Evolutionary conservation across 2,113 vertebrate genomes (phyloP).

Genomic region (Piprites chloris): DNA sequence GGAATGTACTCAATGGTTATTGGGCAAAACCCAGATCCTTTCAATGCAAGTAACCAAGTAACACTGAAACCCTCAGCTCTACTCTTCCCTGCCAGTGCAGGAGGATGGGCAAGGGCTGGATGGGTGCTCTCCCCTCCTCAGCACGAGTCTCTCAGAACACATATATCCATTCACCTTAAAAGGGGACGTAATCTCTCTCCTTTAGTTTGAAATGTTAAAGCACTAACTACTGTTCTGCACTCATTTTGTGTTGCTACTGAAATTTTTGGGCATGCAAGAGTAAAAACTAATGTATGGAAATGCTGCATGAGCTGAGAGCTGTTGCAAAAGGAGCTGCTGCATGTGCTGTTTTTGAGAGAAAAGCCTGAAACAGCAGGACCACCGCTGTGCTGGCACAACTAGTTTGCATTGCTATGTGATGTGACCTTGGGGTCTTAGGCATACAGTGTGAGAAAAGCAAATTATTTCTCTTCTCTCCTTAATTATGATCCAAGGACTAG

Average conservation of each 20-base stretch:
- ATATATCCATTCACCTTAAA: not conserved
- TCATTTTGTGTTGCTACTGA: not conserved
- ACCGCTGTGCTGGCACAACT: not conserved
- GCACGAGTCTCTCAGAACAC: not conserved
- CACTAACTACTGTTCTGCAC: not conserved
- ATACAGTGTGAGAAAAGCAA: not conserved
- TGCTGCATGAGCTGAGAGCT: not conserved
- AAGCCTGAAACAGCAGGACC: not conserved
- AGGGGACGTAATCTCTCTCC: not conserved
- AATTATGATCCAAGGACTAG: not conserved
- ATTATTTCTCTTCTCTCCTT: not conserved
- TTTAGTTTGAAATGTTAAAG: not conserved
- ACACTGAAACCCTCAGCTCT: not conserved
- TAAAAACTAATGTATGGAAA: not conserved
- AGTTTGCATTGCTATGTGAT: accelerated
- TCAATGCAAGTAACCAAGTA: not conserved
- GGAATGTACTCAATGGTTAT: not conserved
- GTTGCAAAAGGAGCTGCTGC: not conserved
- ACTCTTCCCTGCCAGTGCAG: not conserved
- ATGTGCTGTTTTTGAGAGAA: not conserved
- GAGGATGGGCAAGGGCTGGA: not conserved
- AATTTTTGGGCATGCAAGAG: not conserved
- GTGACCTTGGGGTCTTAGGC: not conserved
- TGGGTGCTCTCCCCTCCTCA: not conserved
- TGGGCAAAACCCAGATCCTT: not conserved